Base-by-base conservation (phyloP, 2,888 invertebrate species). In the Dicroscelio sp. region DNA sequence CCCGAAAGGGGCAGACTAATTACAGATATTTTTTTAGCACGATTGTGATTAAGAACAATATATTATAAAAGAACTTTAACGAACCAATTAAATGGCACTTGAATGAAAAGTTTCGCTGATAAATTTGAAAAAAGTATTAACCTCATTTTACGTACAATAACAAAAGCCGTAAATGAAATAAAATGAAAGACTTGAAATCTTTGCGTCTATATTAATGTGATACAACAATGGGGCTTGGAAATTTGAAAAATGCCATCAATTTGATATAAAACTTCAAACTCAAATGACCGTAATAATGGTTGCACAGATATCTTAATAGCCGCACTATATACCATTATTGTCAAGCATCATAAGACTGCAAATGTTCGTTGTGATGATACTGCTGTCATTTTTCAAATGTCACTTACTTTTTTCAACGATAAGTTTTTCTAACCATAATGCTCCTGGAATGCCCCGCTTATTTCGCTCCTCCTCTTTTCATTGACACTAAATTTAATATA, bases 221-320 rank as follows among this genome's bases (percentile, higher is more conserved):
- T 27, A 58, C 58, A 3, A 58, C 27, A 23, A 58, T 25, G 58
- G 23, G 2, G 2, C 20, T 6, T 27, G 58, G 58, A 58, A 58
- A 14, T 27, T 27, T 23, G 23, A 35, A 67, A 33, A 67, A 67
- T 67, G n/a, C 27, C 43, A 69, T 43, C 43, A 69, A 38, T 69
- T 69, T 27, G 25, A 69, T 69, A 27, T 12, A 38, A 69, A 3
- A 31, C 25, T 43, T 43, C 69, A 43, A 43, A n/a, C 14, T 48
- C 20, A 48, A 71, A 71, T 20, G 52, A 48, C 20, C 30, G 23
- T 52, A 71, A 52, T 71, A 48, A 71, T n/a, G 6, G 63, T 43
- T 52, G 25, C 33, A 30, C n/a, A 43, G 38, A 55, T 73, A 73
- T 55, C 33, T 55, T 73, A 55, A 73, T 73, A 33, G 33, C 30